Evolutionary conservation across 1,140 invertebrate species (phyloP).

Genomic region (Helicoverpa armigera): DNA sequence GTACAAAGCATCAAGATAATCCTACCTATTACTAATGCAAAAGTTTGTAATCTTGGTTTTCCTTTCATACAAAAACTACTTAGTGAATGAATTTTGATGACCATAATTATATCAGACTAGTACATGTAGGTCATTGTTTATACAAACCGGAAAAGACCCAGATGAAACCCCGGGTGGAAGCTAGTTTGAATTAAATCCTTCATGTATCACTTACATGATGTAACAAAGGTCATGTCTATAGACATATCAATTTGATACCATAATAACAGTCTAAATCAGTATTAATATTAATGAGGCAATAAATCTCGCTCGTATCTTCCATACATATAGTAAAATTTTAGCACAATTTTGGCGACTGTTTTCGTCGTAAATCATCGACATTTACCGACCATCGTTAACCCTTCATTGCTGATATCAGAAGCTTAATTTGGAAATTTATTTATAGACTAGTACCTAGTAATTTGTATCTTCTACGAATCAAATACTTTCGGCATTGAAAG

Average conservation of each 20-base stretch:
- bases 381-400: constrained; percentile 22
- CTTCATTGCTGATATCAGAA: constrained; percentile 23
- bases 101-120: no score
- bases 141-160: no score
- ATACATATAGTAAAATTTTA: constrained; percentile 23
- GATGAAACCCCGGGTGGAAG: no score
- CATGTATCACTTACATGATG: neutral
- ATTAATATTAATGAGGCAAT: constrained; percentile 43
- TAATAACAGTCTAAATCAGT: constrained; percentile 12
- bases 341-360: constrained; percentile 32
- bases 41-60: no score
- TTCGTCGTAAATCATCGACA: constrained; percentile 32
- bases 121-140: no score
- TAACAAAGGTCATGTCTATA: constrained; percentile 1
- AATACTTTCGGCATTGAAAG: neutral
- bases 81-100: no score
- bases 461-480: neutral
- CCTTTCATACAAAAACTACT: no score
- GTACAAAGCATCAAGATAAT: no score
- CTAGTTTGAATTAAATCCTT: no score
- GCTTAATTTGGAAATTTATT: constrained; percentile 17
- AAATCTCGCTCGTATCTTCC: constrained; percentile 36
- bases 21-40: no score
- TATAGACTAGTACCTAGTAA: neutral
- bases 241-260: constrained; percentile 25